Conservation (phyloP, 1,140 invertebrate species). For the Lerema accius region DNA sequence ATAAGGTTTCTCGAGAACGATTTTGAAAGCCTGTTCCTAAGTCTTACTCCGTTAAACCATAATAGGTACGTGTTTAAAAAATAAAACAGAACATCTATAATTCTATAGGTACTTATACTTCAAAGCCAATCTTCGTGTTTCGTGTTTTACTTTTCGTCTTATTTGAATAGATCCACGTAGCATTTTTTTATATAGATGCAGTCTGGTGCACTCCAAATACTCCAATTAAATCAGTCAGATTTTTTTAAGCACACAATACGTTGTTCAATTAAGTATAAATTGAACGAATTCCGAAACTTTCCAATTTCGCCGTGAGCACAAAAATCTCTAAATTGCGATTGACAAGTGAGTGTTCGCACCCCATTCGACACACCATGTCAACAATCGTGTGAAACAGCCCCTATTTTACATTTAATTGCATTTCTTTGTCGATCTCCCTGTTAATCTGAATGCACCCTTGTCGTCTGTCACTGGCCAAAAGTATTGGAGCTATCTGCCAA, state of each 20-base stretch:
- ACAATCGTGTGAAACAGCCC: constrained; percentile 78
- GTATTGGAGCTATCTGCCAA: constrained; percentile 26
- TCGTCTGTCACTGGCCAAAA: constrained; percentile 43
- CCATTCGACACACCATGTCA: constrained; percentile 75
- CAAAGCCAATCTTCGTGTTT: no score
- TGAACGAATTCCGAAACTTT: constrained; percentile 28
- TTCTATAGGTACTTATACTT: no score
- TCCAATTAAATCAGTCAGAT: no score
- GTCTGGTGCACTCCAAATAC: no score
- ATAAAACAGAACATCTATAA: no score
- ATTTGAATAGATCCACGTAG: no score
- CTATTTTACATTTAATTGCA: constrained; percentile 83
- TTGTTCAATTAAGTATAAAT: constrained; percentile 17
- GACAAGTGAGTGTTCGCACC: constrained; percentile 53
- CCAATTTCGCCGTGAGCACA: constrained; percentile 20
- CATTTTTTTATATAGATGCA: no score
- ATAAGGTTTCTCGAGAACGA: not conserved
- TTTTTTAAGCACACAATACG: not conserved
- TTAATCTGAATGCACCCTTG: constrained; percentile 81
- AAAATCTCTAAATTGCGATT: constrained; percentile 53
- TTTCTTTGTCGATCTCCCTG: constrained; percentile 79
- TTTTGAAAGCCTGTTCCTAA: not conserved
- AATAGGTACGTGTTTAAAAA: not conserved
- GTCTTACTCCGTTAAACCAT: not conserved
- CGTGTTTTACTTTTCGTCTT: no score